Evolutionary conservation across 2,113 vertebrate species (phyloP).

Genomic region (Rhizomys pruinosus): DNA sequence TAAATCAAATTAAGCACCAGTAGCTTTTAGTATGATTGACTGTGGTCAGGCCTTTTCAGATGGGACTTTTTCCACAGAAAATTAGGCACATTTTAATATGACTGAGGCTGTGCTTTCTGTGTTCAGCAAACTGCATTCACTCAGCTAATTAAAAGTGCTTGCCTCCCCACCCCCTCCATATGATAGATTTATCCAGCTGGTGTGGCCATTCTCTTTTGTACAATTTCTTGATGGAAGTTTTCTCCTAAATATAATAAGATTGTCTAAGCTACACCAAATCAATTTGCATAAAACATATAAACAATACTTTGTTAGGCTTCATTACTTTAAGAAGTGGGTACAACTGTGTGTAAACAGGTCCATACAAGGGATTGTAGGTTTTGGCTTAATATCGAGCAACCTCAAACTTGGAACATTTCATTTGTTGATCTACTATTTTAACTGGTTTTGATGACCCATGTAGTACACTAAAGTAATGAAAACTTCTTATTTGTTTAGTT

Average conservation of each 20-base stretch:
- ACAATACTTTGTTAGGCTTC: conserved; percentile 84
- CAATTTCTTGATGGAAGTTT: conserved; percentile 90
- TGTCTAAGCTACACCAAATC: conserved; percentile 86
- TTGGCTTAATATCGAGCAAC: neutral
- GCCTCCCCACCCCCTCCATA: conserved; percentile 82
- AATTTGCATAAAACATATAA: conserved; percentile 84
- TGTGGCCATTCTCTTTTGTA: conserved; percentile 89
- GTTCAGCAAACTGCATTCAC: conserved; percentile 97
- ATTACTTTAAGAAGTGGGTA: conserved; percentile 76
- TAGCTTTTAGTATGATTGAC: conserved; percentile 99
- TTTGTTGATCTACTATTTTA: neutral
- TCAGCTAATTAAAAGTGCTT: conserved; percentile 99
- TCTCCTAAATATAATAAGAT: conserved; percentile 89
- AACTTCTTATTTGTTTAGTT: neutral
- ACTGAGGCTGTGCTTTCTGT: conserved; percentile 91
- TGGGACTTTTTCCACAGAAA: conserved; percentile 98
- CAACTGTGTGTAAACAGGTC: conserved; percentile 60
- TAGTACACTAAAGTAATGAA: neutral
- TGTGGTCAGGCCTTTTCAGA: conserved; percentile 97
- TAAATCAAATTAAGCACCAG: conserved; percentile 99
- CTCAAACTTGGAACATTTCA: neutral
- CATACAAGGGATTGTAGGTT: neutral
- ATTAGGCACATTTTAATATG: conserved; percentile 99
- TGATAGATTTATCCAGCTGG: conserved; percentile 97
- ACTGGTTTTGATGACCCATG: neutral